Evolutionary conservation across 2,113 vertebrate genomes (phyloP).

Genomic region (Chauna torquata): DNA sequence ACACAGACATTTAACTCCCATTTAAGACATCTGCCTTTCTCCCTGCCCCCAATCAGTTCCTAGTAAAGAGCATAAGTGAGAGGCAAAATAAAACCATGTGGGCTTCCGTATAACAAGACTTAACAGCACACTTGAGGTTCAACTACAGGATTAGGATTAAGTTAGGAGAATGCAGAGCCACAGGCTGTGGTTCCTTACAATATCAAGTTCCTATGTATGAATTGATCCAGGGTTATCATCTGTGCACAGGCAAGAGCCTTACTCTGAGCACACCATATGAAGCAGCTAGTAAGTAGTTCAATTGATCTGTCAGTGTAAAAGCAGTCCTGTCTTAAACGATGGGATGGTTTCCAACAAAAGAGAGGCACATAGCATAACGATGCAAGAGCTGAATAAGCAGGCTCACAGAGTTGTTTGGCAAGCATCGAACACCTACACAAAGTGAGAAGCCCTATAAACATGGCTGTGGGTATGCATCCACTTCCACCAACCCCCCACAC

Average conservation of each 20-base stretch:
- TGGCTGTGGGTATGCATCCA: no score
- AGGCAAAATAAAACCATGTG: neutral
- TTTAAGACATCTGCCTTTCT: neutral
- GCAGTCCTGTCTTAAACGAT: no score
- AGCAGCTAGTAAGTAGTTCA: neutral
- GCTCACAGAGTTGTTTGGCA: neutral
- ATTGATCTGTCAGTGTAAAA: no score
- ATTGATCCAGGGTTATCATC: neutral
- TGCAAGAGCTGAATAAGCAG: neutral
- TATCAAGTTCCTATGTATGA: neutral
- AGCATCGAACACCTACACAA: neutral
- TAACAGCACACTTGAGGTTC: neutral
- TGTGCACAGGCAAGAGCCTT: neutral
- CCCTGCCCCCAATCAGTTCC: neutral
- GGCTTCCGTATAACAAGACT: accelerated
- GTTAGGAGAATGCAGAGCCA: neutral
- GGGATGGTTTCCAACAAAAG: neutral
- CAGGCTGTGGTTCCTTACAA: neutral
- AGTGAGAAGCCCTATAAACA: neutral
- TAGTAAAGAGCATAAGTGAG: neutral
- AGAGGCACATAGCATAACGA: neutral
- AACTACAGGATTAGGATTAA: neutral
- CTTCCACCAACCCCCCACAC: neutral
- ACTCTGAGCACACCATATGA: neutral
- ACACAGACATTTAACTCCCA: neutral